Conservation (phyloP, 64 coral and sea anemone genomes). For the Pocillopora damicornis region DNA sequence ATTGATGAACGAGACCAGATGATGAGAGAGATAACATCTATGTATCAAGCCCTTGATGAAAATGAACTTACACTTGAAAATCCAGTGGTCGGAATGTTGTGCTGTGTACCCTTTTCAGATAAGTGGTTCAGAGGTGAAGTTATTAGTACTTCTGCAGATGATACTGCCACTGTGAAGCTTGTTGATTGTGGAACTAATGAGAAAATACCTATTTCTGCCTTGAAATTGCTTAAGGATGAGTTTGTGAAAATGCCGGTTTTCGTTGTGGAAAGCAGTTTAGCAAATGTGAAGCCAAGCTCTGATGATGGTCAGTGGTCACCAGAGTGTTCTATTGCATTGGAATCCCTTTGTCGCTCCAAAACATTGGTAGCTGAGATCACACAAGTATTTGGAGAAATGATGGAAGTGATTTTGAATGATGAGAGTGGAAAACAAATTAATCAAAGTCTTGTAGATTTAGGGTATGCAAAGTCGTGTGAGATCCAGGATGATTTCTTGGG, state of each 20-base stretch:
- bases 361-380: constrained; percentile 56
- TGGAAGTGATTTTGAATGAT: constrained; percentile 71
- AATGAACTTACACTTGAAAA: constrained; percentile 11
- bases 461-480: constrained; percentile 62
- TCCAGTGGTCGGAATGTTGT: not conserved
- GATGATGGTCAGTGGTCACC: constrained; percentile 56
- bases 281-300: constrained; percentile 43
- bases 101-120: constrained; percentile 37
- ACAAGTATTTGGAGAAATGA: constrained; percentile 23
- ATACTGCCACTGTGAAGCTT: constrained; percentile 51
- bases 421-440: constrained; percentile 64
- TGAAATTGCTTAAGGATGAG: constrained; percentile 68
- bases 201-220: constrained; percentile 58
- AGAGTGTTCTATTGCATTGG: constrained; percentile 60
- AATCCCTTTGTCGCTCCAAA: constrained; percentile 63
- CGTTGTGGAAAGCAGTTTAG: constrained; percentile 61
- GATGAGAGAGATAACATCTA: not conserved
- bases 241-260: constrained; percentile 52
- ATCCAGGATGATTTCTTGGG: constrained; percentile 16
- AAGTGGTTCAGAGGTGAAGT: constrained; percentile 57
- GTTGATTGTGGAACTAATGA: constrained; percentile 84
- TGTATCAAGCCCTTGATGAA: constrained; percentile 5
- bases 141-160: constrained; percentile 35
- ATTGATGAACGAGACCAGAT: constrained; percentile 12
- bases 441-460: constrained; percentile 69